phyloP scores from a whole-genome alignment of 1,140 invertebrate species.

The Cryptotermes secundus region DNA sequence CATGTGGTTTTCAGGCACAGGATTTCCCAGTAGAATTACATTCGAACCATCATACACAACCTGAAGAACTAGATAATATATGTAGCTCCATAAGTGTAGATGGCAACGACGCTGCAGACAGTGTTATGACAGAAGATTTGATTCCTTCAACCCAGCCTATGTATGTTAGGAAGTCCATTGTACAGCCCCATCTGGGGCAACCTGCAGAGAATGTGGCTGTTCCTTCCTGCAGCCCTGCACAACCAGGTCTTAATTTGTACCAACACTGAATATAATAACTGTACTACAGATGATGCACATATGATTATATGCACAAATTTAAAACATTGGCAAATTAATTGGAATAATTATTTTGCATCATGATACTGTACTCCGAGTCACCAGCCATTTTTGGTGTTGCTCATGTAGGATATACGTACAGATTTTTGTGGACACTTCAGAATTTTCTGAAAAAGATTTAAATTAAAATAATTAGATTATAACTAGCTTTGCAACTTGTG shows the following conservation, averaged over 20 bases:
- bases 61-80: background rate
- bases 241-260: background rate
- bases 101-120: background rate
- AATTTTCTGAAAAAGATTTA: no score
- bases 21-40: background rate
- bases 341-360: no score
- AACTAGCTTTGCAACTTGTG: no score
- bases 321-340: no score
- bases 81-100: background rate
- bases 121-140: background rate
- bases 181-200: background rate
- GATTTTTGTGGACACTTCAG: no score
- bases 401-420: no score
- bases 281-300: no score
- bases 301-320: no score
- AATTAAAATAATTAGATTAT: no score
- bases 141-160: background rate
- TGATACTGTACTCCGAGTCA: no score
- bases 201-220: background rate
- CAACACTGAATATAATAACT: no score
- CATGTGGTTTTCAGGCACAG: background rate
- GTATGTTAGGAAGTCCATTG: background rate
- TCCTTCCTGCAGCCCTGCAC: background rate
- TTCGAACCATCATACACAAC: background rate
- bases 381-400: no score